These are phyloP conservation scores for Morpho achilles DNA, from an alignment of 2,888 invertebrate species.

Conservation along the genomic window DNA sequence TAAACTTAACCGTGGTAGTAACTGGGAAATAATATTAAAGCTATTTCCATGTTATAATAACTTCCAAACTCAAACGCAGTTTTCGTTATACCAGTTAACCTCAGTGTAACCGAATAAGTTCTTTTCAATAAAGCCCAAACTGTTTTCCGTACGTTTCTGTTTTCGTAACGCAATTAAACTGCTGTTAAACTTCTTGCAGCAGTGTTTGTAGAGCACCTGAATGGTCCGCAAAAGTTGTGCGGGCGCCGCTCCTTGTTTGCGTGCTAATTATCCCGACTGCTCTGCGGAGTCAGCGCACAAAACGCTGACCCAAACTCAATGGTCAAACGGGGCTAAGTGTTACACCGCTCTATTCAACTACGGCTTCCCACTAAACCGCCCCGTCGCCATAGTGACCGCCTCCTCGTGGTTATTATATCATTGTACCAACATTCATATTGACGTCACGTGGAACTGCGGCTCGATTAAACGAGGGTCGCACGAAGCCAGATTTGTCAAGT, in stretches of 20 bases:
- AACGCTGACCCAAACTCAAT: slow-evolving; percentile 65
- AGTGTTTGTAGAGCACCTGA: slow-evolving; percentile 75
- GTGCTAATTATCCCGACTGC: slow-evolving; percentile 69
- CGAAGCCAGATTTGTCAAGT: slow-evolving; percentile 76
- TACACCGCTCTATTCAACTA: slow-evolving; percentile 58
- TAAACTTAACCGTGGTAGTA: slow-evolving; percentile 7
- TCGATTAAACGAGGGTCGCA: slow-evolving; percentile 69
- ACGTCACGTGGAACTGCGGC: slow-evolving; percentile 62
- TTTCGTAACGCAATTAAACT: slow-evolving; percentile 76
- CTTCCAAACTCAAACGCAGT: slow-evolving; percentile 40
- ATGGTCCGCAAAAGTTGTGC: slow-evolving; percentile 68
- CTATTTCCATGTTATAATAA: slow-evolving; percentile 45
- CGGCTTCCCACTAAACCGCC: slow-evolving; percentile 52
- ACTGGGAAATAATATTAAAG: slow-evolving; percentile 16
- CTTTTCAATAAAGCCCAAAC: slow-evolving; percentile 68
- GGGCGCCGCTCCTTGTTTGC: slow-evolving; percentile 68
- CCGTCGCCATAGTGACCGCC: slow-evolving; percentile 72
- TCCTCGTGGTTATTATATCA: slow-evolving; percentile 60
- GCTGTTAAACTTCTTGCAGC: slow-evolving; percentile 77
- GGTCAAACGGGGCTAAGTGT: slow-evolving; percentile 71
- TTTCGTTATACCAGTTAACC: slow-evolving; percentile 34
- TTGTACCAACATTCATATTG: slow-evolving; percentile 76
- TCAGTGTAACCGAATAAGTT: slow-evolving; percentile 52
- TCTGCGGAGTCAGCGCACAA: slow-evolving; percentile 50
- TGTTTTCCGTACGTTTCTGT: slow-evolving; percentile 72